Evolutionary conservation across 1,140 invertebrate genomes (phyloP), one percentile per base, ranked within the genome.

Genomic region (Lordiphosa mommai): DNA sequence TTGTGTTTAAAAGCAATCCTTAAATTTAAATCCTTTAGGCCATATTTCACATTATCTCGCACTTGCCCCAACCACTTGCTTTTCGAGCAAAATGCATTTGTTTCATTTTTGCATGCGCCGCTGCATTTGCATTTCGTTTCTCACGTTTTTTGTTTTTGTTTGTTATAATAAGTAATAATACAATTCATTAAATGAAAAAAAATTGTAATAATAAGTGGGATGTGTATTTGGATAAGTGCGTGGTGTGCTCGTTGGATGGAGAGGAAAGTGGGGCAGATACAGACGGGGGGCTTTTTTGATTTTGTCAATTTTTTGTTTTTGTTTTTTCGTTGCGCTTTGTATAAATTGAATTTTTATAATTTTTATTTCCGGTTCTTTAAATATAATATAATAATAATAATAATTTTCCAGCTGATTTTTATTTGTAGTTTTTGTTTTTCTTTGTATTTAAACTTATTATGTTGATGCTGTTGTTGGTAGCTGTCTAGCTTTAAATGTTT

Each of bases 351-450:
- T 82, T 82, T 82, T 77, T 84, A 68, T 74, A 82, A 77, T 76
- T 82, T 82, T 82, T 82, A 77, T 84, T 84, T 76, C 77, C 72
- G 77, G 77, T 82, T 82, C 67, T 69, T 82, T 82, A 82, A 82
- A 82, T 82, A 82, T 82, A 82, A 77, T 82, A 84, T 72, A 77
- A 82, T 82, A 82, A 82, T 80, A 80, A 80, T 84, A 79, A 80
- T 82, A 82, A 82, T 84, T 84, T 84, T 82, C 77, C 77, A 84
- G 77, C 77, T 84, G 77, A 84, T 84, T 77, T 64, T 84, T 77
- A 72, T 84, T 73, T 80, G 74, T 80, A 74, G 76, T 80, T 80
- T 51, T 69, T 69, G 56, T 69, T 69, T 68, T 69, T 68, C 58
- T 70, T 82, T 84, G 67, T 84, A 77, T 84, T 84, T 84, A 84